Evolutionary conservation across 2,797 vertebrate genomes (phyloP), one percentile per base, ranked within the genome.

Genomic region (Bradypodion pumilum): DNA sequence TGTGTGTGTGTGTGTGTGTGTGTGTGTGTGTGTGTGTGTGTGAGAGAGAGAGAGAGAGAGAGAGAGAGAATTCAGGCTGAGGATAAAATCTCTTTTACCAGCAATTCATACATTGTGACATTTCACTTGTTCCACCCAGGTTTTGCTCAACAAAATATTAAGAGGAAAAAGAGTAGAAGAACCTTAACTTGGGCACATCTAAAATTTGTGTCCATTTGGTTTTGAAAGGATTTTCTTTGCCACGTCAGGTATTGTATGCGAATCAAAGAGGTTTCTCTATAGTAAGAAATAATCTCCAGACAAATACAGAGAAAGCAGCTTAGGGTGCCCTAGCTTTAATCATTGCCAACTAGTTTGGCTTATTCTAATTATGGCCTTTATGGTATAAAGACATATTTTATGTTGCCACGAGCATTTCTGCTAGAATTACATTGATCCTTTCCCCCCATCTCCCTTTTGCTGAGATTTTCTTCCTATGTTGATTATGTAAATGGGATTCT

Each of bases 351-450:
- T 95, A 95, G 96, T 96, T 95, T 97, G 96, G 96, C 95, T 96
- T 96, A 94, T 94, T 96, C 95, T 96, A 97, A 97, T 97, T 97
- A 96, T 94, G 96, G 95, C 91, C 93, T 97, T 96, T 96, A 95
- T 94, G 92, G 92, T 95, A 95, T 93, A 96, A 96, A 96, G 95
- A 94, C 94, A 95, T 95, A 96, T 95, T 96, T 94, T 95, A 94
- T 94, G 94, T 95, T 96, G 92, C 95, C 73, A 93, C 93, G 91
- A 95, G 93, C 93, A 93, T 92, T 95, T 96, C 95, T 92, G 93
- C 87, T 90, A 94, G 93, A 95, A 96, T 96, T 93, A 95, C 94
- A 94, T 82, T 92, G 91, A 94, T 94, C 95, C 7, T 29, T 1
- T 42, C 19, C 4, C 15, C 8, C 44, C 44, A 4, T 25, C 16